Conservation (phyloP, 2,888 invertebrate species). For the Lasioglossum leucozonium region DNA sequence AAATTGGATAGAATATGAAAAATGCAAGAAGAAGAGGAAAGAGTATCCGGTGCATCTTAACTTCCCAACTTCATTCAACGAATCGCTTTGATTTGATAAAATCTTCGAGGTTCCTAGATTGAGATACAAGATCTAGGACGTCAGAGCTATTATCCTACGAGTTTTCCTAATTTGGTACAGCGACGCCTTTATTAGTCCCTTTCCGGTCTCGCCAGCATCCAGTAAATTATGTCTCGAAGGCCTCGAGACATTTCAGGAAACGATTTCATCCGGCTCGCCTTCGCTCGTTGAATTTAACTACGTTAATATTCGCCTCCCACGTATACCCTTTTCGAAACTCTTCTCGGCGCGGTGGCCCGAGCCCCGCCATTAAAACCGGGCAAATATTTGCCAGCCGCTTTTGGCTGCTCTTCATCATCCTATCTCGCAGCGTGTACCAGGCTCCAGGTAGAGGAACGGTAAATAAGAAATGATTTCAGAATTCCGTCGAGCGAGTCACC, state of each 20-base stretch:
- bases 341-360: constrained; percentile 36
- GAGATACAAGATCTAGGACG: background rate
- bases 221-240: constrained; percentile 35
- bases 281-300: constrained; percentile 25
- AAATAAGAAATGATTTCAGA: constrained; percentile 62
- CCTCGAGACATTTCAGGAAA: background rate
- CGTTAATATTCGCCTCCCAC: constrained; percentile 30
- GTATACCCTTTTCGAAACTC: constrained; percentile 37
- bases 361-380: constrained; percentile 65
- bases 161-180: background rate
- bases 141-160: background rate
- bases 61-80: background rate
- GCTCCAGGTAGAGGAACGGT: constrained; percentile 40
- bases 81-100: background rate
- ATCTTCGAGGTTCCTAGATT: background rate
- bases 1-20: too few relatives aligned
- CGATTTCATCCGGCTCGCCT: constrained; percentile 2
- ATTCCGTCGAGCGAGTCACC: constrained; percentile 39
- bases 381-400: constrained; percentile 64
- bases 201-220: background rate
- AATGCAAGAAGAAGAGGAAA: background rate
- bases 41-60: too few relatives aligned
- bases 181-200: background rate
- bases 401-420: constrained; percentile 62
- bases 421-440: constrained; percentile 44